Percentiles rank a stretch among this genome's conserved stretches.
Evolutionary conservation across 2,797 vertebrate genomes (phyloP).

Genomic region (Micrastur ruficollis): DNA sequence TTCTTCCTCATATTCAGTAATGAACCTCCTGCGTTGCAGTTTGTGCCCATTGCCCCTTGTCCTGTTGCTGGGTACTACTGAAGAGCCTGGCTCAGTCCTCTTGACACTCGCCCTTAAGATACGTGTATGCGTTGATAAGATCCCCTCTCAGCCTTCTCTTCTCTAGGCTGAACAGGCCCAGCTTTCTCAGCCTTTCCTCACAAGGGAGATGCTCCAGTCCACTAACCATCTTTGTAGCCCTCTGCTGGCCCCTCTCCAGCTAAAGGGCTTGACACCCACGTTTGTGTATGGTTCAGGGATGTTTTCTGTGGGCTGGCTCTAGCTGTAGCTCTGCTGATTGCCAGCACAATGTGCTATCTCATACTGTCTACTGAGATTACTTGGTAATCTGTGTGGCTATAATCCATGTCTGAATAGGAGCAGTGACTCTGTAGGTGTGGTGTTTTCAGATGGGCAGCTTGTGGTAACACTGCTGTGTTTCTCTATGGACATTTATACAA

Average conservation of each 20-base stretch:
- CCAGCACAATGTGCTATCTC: fast-evolving
- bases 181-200: too few species aligned
- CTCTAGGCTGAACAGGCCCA: too few species aligned
- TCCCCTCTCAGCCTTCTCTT: too few species aligned
- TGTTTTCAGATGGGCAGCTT: not conserved
- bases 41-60: too few species aligned
- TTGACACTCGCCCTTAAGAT: too few species aligned
- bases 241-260: not conserved
- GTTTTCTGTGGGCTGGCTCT: not conserved
- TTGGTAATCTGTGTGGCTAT: not conserved
- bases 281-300: not conserved
- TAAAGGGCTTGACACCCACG: not conserved
- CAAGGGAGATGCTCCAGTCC: too few species aligned
- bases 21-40: too few species aligned
- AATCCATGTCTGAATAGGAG: not conserved
- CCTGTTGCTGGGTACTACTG: too few species aligned
- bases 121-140: too few species aligned
- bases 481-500: not conserved
- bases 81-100: too few species aligned
- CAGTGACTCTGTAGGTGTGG: not conserved
- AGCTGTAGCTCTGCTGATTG: not conserved
- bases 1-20: too few species aligned
- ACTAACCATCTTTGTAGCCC: too few species aligned
- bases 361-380: not conserved
- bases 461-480: not conserved